phyloP scores from a whole-genome alignment of 2,888 invertebrate species.

The Aelia acuminata region DNA sequence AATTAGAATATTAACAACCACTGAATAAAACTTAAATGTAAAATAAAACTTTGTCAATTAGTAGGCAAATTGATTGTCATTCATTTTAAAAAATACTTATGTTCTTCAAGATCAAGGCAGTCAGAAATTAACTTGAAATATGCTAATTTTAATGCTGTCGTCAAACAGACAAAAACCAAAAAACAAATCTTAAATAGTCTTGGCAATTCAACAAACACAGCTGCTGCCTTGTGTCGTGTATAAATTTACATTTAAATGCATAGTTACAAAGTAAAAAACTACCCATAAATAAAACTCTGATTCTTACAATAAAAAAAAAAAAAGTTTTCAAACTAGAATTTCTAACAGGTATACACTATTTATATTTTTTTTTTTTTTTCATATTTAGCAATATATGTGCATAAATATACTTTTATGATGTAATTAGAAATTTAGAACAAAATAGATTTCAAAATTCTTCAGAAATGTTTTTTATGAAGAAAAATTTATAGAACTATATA shows the following conservation, averaged over 20 bases:
- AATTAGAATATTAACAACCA: too few relatives aligned
- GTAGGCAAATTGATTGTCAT: background rate
- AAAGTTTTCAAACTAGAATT: background rate
- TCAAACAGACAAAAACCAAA: constrained; percentile 17
- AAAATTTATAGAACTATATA: background rate
- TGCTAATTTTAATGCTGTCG: background rate
- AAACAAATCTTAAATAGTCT: constrained; percentile 39
- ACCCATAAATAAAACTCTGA: background rate
- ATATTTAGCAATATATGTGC: background rate
- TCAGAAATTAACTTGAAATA: background rate
- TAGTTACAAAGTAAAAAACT: background rate
- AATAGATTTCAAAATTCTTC: background rate
- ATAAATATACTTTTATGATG: background rate
- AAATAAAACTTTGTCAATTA: background rate
- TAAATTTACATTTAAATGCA: constrained; percentile 26
- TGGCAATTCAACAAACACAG: constrained; percentile 50
- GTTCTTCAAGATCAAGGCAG: background rate
- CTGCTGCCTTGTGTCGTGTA: constrained; percentile 11
- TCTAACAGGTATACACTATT: background rate
- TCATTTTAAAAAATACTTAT: background rate
- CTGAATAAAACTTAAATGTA: background rate
- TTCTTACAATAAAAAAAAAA: background rate
- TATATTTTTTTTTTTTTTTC: background rate
- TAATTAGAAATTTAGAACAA: background rate
- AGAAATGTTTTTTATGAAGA: background rate